These are phyloP conservation scores for Plagodis pulveraria DNA, from an alignment of 2,888 invertebrate species.

Conservation along the genomic window DNA sequence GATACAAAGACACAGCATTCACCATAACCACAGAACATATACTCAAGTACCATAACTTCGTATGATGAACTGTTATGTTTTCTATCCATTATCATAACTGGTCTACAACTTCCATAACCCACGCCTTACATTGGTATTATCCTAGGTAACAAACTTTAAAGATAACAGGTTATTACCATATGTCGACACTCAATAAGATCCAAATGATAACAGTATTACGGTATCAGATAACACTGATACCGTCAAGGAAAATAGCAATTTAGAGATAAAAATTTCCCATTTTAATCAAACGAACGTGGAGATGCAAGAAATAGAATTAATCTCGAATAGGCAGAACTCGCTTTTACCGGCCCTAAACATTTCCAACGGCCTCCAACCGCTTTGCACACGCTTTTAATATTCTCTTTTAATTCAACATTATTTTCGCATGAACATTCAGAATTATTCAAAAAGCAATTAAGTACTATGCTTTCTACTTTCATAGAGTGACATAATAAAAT, in stretches of 20 bases:
- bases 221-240: conserved; percentile 12
- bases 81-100: no score
- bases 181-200: no score
- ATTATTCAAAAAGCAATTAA: conserved; percentile 17
- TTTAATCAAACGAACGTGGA: conserved; percentile 33
- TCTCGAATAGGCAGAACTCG: conserved; percentile 16
- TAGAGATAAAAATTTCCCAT: conserved; percentile 35
- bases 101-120: no score
- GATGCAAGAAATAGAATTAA: conserved; percentile 28
- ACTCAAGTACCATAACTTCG: no score
- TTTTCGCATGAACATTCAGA: conserved; percentile 6
- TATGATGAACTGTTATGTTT: no score
- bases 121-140: no score
- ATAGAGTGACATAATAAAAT: conserved; percentile 29
- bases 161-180: no score
- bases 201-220: neutral
- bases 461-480: conserved; percentile 31
- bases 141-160: no score
- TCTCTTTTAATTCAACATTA: conserved; percentile 12
- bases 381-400: conserved; percentile 20
- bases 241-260: conserved; percentile 27
- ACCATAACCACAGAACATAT: no score
- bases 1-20: no score
- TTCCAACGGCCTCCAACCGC: conserved; percentile 17
- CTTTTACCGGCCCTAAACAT: conserved; percentile 38